phyloP scores from a whole-genome alignment of 2,113 vertebrate genomes.

The Oreochromis tanganicae region DNA sequence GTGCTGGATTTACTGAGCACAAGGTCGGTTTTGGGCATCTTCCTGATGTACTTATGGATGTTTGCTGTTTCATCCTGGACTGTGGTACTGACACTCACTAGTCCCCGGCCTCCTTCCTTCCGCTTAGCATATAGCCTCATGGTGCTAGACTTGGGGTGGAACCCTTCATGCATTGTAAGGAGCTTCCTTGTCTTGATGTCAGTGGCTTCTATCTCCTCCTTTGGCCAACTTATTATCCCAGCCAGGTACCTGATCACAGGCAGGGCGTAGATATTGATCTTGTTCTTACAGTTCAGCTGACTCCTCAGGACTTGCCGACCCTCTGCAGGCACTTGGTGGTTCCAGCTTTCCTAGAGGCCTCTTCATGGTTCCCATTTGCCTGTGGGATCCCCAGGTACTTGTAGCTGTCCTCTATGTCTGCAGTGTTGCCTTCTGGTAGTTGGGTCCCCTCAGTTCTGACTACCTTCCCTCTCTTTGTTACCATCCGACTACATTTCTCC shows the following conservation, averaged over 20 bases:
- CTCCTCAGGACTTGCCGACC: neutral
- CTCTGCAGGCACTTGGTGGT: neutral
- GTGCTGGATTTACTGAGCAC: neutral
- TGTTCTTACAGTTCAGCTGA: neutral
- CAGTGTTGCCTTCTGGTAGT: neutral
- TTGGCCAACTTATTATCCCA: neutral
- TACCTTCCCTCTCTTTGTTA: neutral
- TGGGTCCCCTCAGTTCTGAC: neutral
- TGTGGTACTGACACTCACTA: no score
- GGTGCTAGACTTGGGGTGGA: no score
- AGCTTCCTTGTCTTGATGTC: neutral
- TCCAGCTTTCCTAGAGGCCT: neutral
- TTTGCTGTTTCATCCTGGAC: no score
- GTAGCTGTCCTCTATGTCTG: neutral
- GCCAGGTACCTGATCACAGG: neutral
- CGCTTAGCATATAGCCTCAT: no score
- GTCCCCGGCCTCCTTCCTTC: no score
- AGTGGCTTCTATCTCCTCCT: neutral
- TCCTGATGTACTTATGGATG: no score
- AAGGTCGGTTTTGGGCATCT: no score
- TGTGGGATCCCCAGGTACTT: neutral
- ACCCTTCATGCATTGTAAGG: no score
- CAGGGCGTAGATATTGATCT: neutral
- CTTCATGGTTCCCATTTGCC: neutral
- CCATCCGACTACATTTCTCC: rapidly evolving